phyloP scores from a whole-genome alignment of 2,797 vertebrate genomes.

The Rhynchonycteris naso region DNA sequence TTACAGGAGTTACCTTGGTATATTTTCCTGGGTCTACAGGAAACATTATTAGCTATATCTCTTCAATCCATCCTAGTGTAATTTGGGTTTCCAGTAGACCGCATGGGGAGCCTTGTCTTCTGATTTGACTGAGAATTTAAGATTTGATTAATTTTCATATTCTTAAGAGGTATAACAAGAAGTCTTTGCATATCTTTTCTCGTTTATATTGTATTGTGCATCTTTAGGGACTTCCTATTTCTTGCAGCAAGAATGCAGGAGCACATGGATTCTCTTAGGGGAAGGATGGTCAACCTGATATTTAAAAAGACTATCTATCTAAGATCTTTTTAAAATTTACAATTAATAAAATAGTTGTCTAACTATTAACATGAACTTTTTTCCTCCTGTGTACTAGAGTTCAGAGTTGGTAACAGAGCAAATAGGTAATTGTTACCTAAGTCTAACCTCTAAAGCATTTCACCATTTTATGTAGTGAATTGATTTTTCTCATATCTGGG shows the following conservation, averaged over 20 bases:
- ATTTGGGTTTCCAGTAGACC: background rate
- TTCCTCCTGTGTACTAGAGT: background rate
- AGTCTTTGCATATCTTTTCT: background rate
- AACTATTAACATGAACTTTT: background rate
- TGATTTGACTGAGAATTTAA: background rate
- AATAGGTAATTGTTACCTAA: background rate
- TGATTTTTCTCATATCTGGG: background rate
- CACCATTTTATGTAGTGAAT: background rate
- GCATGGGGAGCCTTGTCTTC: background rate
- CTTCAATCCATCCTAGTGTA: fast-evolving
- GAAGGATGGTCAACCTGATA: background rate
- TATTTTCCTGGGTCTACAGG: background rate
- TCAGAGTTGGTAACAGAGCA: background rate
- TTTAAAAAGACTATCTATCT: background rate
- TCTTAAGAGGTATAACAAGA: background rate
- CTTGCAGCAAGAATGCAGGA: background rate
- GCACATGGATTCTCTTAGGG: background rate
- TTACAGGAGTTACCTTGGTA: too few species aligned
- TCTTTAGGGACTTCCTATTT: background rate
- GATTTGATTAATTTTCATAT: background rate
- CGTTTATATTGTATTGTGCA: background rate
- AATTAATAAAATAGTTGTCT: background rate
- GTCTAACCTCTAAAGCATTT: background rate
- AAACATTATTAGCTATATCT: background rate
- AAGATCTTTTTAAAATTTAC: background rate